Conservation (phyloP, 2,797 vertebrate species). For the Rhinogobio ventralis region DNA sequence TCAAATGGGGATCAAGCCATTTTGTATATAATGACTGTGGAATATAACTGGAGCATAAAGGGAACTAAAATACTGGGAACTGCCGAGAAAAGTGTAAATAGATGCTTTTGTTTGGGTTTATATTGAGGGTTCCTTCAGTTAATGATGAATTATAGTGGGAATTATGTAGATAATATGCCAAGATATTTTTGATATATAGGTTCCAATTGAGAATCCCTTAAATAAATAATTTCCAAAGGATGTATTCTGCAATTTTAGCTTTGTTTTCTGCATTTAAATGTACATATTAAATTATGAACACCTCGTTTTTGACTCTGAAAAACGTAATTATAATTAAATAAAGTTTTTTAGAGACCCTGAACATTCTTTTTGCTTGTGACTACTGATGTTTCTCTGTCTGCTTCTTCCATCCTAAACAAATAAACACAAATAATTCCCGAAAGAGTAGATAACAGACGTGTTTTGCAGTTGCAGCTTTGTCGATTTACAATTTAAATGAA, state of each 20-base stretch:
- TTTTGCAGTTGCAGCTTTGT: background rate
- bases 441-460: background rate
- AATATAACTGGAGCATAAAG: slow-evolving; percentile 46
- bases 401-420: background rate
- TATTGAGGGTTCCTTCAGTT: background rate
- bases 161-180: slow-evolving; percentile 4
- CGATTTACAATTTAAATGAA: background rate
- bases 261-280: slow-evolving; percentile 72
- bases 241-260: slow-evolving; percentile 3
- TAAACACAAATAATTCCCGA: background rate
- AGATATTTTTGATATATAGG: slow-evolving; percentile 32
- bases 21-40: slow-evolving; percentile 45
- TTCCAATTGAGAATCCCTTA: slow-evolving; percentile 12
- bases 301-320: background rate
- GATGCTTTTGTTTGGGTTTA: background rate
- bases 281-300: slow-evolving; percentile 85
- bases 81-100: slow-evolving; percentile 41
- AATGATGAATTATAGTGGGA: slow-evolving; percentile 6
- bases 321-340: background rate
- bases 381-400: background rate
- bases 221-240: slow-evolving; percentile 4
- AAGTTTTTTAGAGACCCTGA: background rate
- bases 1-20: slow-evolving; percentile 29
- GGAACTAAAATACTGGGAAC: slow-evolving; percentile 38
- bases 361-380: background rate